A percentile compares a stretch with the other conserved stretches of the same genome.
These are phyloP conservation scores for Tachuris rubrigastra DNA, from an alignment of 2,113 vertebrate species.

Conservation along the genomic window DNA sequence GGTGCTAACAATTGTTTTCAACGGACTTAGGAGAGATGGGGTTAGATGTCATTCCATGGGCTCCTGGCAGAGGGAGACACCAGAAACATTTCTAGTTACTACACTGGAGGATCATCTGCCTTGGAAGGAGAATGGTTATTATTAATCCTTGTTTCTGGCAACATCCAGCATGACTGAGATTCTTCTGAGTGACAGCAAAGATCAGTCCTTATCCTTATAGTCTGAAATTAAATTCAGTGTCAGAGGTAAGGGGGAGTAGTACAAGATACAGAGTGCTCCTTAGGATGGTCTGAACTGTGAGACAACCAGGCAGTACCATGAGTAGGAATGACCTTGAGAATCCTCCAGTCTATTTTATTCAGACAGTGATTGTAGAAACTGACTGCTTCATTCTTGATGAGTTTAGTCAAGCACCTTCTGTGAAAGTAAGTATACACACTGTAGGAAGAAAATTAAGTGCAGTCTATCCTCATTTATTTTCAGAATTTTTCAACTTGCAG, in stretches of 20 bases:
- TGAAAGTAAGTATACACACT: not conserved
- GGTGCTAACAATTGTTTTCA: not conserved
- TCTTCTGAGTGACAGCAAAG: not conserved
- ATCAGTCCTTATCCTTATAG: not conserved
- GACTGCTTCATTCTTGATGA: not conserved
- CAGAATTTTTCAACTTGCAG: not conserved
- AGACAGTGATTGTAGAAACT: not conserved
- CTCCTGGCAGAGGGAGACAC: slow-evolving; percentile 19
- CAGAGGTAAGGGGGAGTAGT: not conserved
- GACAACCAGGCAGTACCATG: not conserved
- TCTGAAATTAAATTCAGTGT: not conserved
- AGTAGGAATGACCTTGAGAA: not conserved
- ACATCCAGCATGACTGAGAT: not conserved
- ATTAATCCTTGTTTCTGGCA: not conserved
- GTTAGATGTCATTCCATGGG: not conserved
- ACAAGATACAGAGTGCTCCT: not conserved
- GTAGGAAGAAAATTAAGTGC: not conserved
- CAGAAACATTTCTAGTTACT: not conserved
- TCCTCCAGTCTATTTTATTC: not conserved
- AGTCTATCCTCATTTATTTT: slow-evolving; percentile 12
- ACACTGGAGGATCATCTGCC: not conserved
- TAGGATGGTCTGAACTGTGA: not conserved
- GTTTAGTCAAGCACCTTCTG: not conserved
- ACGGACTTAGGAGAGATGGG: not conserved
- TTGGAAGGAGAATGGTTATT: not conserved